Conservation (phyloP, 1,140 invertebrate genomes). For the Semibalanus balanoides region DNA sequence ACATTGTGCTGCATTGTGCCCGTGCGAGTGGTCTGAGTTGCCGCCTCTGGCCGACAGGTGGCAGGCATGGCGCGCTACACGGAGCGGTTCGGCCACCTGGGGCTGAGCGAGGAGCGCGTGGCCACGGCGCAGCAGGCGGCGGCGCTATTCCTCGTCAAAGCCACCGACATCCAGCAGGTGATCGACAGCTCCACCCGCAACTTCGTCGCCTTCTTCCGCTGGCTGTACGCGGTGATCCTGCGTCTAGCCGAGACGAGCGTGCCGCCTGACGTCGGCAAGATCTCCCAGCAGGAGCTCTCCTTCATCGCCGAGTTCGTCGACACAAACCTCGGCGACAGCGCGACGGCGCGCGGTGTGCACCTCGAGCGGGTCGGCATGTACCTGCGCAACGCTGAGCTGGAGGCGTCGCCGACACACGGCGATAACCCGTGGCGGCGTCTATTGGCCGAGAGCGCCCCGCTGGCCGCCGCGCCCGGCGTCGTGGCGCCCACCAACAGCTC, state of each 20-base stretch:
- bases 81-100: slow-evolving; percentile 42
- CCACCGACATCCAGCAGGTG: slow-evolving; percentile 77
- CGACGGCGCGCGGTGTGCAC: slow-evolving; percentile 38
- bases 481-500: slow-evolving; percentile 59
- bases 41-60: slow-evolving; percentile 13
- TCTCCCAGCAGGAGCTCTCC: slow-evolving; percentile 73
- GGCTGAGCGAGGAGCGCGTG: slow-evolving; percentile 42
- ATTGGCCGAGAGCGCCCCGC: slow-evolving; percentile 50
- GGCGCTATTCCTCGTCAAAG: slow-evolving; percentile 61
- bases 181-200: slow-evolving; percentile 84
- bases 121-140: slow-evolving; percentile 53
- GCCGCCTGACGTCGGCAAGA: slow-evolving; percentile 60
- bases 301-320: slow-evolving; percentile 81
- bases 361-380: slow-evolving; percentile 84
- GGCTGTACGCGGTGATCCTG: slow-evolving; percentile 69
- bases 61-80: slow-evolving; percentile 60
- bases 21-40: too few species aligned
- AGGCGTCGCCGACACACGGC: slow-evolving; percentile 43
- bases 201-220: slow-evolving; percentile 80
- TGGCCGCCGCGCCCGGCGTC: slow-evolving; percentile 45
- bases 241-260: slow-evolving; percentile 66
- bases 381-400: slow-evolving; percentile 49
- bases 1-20: too few species aligned
- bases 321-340: slow-evolving; percentile 32
- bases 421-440: slow-evolving; percentile 60